Conservation (phyloP, 2,888 invertebrate species). For the Eretmocerus hayati region DNA sequence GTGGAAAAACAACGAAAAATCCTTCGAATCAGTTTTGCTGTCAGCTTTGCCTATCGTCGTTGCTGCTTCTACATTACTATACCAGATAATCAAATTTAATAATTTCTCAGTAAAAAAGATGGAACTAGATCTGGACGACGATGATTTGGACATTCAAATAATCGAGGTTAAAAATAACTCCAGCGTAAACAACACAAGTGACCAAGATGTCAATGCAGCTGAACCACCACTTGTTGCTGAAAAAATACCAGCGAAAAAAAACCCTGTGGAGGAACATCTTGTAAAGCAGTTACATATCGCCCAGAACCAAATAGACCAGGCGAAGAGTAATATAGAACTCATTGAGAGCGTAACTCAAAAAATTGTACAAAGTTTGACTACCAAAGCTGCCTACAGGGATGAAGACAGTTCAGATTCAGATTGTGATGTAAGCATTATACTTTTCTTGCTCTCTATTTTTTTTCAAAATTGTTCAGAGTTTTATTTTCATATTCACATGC, state of each 20-base stretch:
- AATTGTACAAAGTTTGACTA: constrained; percentile 27
- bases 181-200: neutral
- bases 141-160: constrained; percentile 16
- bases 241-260: constrained; percentile 10
- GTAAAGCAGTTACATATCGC: constrained; percentile 29
- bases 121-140: constrained; percentile 5
- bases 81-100: too few relatives aligned
- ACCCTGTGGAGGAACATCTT: constrained; percentile 36
- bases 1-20: too few relatives aligned
- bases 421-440: constrained; percentile 32
- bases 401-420: constrained; percentile 30
- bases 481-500: neutral
- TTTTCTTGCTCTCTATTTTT: neutral
- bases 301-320: constrained; percentile 27
- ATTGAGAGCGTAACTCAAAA: constrained; percentile 23
- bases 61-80: too few relatives aligned
- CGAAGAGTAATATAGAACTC: constrained; percentile 27
- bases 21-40: too few relatives aligned
- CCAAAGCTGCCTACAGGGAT: constrained; percentile 26
- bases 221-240: neutral
- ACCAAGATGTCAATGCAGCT: neutral
- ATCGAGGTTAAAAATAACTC: neutral
- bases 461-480: neutral
- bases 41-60: too few relatives aligned
- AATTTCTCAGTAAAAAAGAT: neutral